Conservation (phyloP, 2,797 vertebrate species). For the Onychomys leucogaster region DNA sequence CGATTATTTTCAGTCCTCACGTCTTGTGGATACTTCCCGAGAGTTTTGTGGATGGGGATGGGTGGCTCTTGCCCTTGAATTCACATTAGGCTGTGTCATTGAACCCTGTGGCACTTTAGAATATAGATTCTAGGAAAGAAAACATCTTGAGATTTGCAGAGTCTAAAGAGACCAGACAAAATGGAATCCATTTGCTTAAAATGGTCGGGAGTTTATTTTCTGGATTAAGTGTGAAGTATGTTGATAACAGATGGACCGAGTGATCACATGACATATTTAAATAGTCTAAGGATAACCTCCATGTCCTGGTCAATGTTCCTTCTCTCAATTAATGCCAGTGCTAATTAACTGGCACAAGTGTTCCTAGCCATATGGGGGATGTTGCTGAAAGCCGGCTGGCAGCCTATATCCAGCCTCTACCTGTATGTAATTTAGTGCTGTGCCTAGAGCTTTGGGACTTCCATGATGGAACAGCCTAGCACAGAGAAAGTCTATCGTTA, state of each 20-base stretch:
- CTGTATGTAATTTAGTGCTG: slow-evolving; percentile 72
- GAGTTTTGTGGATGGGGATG: slow-evolving; percentile 63
- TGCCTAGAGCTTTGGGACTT: slow-evolving; percentile 72
- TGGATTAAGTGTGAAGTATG: slow-evolving; percentile 86
- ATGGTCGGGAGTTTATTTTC: slow-evolving; percentile 83
- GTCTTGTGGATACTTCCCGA: slow-evolving; percentile 20
- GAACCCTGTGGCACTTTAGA: slow-evolving; percentile 81
- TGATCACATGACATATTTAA: slow-evolving; percentile 85
- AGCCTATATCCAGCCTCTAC: slow-evolving; percentile 70
- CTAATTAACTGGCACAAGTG: slow-evolving; percentile 87
- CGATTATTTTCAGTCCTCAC: slow-evolving; percentile 31
- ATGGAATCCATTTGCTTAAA: slow-evolving; percentile 85
- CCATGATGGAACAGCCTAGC: slow-evolving; percentile 42
- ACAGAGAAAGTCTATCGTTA: not conserved
- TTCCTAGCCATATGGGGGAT: slow-evolving; percentile 81
- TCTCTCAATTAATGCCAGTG: slow-evolving; percentile 85
- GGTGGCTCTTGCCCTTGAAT: slow-evolving; percentile 85
- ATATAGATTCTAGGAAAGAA: slow-evolving; percentile 79
- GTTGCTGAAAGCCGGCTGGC: slow-evolving; percentile 84
- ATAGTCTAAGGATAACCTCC: slow-evolving; percentile 86
- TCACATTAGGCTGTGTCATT: slow-evolving; percentile 80
- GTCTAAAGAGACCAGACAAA: slow-evolving; percentile 78
- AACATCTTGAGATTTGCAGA: slow-evolving; percentile 77
- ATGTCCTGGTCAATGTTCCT: slow-evolving; percentile 86
- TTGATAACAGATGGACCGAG: slow-evolving; percentile 88